Evolutionary conservation across 2,797 vertebrate species (phyloP).

Genomic region (Schizothorax lantsangensis): DNA sequence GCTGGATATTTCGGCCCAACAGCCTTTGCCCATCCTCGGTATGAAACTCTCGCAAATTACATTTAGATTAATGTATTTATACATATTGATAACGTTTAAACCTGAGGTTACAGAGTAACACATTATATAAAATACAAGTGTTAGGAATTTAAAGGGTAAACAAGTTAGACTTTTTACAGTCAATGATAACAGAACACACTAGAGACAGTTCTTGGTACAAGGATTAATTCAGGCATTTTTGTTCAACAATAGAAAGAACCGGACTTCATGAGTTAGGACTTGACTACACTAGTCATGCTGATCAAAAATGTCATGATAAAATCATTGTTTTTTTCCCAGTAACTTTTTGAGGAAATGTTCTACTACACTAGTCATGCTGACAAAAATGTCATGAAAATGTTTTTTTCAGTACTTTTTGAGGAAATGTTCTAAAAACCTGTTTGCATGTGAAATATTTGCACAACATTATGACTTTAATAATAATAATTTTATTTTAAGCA

Average conservation of each 20-base stretch:
- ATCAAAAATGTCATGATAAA: too few relatives aligned
- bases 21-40: conserved; percentile 10
- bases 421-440: neutral
- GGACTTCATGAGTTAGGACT: neutral
- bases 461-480: neutral
- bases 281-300: too few relatives aligned
- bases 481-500: neutral
- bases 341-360: too few relatives aligned
- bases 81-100: too few relatives aligned
- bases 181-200: neutral
- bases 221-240: neutral
- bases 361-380: neutral
- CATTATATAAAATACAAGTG: neutral
- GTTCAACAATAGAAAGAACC: neutral
- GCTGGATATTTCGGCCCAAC: conserved; percentile 43
- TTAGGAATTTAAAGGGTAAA: neutral
- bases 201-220: neutral
- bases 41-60: neutral
- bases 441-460: neutral
- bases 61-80: neutral
- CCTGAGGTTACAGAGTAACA: neutral
- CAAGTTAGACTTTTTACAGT: neutral
- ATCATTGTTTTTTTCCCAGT: too few relatives aligned
- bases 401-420: neutral
- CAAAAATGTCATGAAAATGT: neutral